These are phyloP conservation scores for Centropyge bicolor DNA, from an alignment of 2,797 vertebrate species.

Conservation along the genomic window DNA sequence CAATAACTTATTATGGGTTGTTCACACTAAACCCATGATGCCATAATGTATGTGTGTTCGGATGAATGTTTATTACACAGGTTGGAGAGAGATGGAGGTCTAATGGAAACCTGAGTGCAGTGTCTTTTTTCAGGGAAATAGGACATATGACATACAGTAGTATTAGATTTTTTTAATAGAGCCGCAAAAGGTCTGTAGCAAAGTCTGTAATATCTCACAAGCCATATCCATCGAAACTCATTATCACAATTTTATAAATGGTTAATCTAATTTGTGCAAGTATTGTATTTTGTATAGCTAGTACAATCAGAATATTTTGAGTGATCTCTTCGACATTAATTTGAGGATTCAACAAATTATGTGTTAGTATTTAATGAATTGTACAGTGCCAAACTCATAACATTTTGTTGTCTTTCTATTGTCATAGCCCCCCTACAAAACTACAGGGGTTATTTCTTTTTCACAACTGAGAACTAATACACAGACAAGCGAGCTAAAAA, in stretches of 20 bases:
- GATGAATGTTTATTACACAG: conserved; percentile 80
- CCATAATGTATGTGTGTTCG: conserved; percentile 78
- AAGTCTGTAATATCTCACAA: conserved; percentile 89
- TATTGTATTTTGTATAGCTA: conserved; percentile 86
- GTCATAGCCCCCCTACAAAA: conserved; percentile 70
- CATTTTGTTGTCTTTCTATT: conserved; percentile 83
- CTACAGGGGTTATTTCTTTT: conserved; percentile 70
- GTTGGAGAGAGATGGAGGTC: conserved; percentile 65
- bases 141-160: conserved; percentile 82
- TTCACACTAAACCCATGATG: conserved; percentile 64
- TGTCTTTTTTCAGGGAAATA: conserved; percentile 87
- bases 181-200: conserved; percentile 89
- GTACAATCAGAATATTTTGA: conserved; percentile 86
- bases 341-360: conserved; percentile 81
- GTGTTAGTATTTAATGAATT: conserved; percentile 85
- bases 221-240: conserved; percentile 85
- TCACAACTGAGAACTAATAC: conserved; percentile 63
- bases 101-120: conserved; percentile 73
- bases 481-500: conserved; percentile 35
- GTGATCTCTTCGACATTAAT: conserved; percentile 81
- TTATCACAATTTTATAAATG: conserved; percentile 83
- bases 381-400: conserved; percentile 84
- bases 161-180: conserved; percentile 83
- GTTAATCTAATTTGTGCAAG: conserved; percentile 86
- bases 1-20: conserved; percentile 57